Conservation (phyloP, 2,113 vertebrate genomes). For the Dasyornis broadbenti region DNA sequence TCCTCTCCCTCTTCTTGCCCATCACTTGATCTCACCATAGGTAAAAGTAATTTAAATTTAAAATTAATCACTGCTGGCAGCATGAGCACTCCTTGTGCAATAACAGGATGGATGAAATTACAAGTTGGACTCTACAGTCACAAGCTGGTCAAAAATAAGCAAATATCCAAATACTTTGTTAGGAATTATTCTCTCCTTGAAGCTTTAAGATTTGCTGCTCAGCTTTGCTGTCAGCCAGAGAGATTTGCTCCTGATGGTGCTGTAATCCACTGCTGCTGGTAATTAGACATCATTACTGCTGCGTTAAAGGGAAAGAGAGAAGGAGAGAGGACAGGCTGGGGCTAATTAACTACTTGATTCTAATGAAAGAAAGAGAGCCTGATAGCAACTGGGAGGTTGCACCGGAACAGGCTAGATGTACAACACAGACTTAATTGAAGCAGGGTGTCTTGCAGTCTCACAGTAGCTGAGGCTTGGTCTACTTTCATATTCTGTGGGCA, state of each 20-base stretch:
- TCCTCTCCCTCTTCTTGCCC: neutral
- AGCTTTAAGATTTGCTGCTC: conserved; percentile 59
- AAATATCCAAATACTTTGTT: conserved; percentile 30
- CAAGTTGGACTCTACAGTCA: neutral
- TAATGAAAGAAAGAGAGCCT: conserved; percentile 78
- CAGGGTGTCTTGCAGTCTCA: conserved; percentile 50
- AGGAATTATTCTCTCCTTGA: conserved; percentile 61
- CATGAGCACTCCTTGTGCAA: neutral
- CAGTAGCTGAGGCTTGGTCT: conserved; percentile 46
- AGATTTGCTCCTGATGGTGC: conserved; percentile 73
- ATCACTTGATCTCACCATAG: conserved; percentile 34
- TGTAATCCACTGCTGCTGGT: conserved; percentile 77
- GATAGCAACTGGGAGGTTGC: conserved; percentile 74
- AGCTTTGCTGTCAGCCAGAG: conserved; percentile 65
- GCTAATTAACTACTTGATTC: conserved; percentile 83
- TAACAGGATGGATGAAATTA: conserved; percentile 7
- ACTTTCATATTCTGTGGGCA: conserved; percentile 42
- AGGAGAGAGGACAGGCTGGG: conserved; percentile 76
- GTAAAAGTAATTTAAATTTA: conserved; percentile 37
- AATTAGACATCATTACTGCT: conserved; percentile 83
- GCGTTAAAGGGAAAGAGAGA: conserved; percentile 72
- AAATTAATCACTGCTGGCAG: conserved; percentile 18
- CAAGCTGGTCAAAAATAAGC: conserved; percentile 25
- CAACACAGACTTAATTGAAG: conserved; percentile 67
- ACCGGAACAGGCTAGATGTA: conserved; percentile 61